A percentile compares a stretch with the other conserved stretches of the same genome.
Conservation (phyloP, 2,797 vertebrate species). For the Alectoris magna region DNA sequence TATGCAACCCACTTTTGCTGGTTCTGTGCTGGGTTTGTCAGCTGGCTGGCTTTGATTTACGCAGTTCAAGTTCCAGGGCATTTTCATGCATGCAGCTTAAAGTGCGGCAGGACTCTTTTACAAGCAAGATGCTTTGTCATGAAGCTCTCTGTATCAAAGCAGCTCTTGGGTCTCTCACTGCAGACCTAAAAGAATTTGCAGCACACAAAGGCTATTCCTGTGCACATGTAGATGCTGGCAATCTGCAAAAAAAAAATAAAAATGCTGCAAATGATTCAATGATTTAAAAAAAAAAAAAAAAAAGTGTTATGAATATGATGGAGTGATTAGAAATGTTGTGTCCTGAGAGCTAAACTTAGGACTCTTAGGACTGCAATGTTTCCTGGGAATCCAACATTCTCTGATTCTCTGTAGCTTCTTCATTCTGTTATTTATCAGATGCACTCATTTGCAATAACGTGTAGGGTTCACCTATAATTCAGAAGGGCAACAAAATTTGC, state of each 20-base stretch:
- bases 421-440: neutral
- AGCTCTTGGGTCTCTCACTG: neutral
- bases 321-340: neutral
- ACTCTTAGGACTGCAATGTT: neutral
- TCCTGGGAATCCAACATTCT: neutral
- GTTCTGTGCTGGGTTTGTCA: conserved; percentile 1
- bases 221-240: neutral
- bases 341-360: neutral
- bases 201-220: neutral
- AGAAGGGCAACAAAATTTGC: neutral
- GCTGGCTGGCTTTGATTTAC: conserved; percentile 20
- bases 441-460: neutral
- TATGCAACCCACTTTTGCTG: neutral
- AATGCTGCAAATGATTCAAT: neutral
- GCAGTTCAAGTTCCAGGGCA: neutral
- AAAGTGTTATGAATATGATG: neutral
- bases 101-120: neutral
- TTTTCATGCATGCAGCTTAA: neutral
- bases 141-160: neutral
- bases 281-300: neutral
- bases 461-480: neutral
- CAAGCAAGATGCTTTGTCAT: neutral
- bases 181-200: neutral
- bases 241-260: neutral
- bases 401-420: neutral